A percentile compares a stretch with the other conserved stretches of the same genome.
phyloP scores from a whole-genome alignment of 2,797 vertebrate genomes.

The Aeoliscus strigatus region DNA sequence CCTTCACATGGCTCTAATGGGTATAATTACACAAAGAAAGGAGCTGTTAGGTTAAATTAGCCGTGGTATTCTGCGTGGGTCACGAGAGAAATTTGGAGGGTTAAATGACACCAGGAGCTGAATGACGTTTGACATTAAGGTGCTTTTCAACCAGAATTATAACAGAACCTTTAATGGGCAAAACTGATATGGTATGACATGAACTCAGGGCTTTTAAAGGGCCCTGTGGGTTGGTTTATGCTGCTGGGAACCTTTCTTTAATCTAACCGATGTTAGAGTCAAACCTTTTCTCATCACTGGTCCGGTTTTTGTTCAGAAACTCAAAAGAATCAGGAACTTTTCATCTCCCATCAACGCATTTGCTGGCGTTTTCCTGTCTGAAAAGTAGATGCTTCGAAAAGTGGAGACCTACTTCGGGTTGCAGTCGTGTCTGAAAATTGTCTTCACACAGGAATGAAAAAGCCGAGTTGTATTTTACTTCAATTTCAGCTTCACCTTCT shows the following conservation, averaged over 20 bases:
- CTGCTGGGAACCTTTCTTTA: too few relatives aligned
- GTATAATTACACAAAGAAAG: conserved; percentile 71
- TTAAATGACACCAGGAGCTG: conserved; percentile 66
- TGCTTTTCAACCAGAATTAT: conserved; percentile 54
- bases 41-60: conserved; percentile 68
- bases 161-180: conserved; percentile 34
- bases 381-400: conserved; percentile 47
- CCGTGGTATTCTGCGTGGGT: conserved; percentile 59
- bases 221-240: too few relatives aligned
- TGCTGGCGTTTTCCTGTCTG: too few relatives aligned
- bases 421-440: conserved; percentile 38
- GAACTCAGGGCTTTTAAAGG: too few relatives aligned
- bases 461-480: too few relatives aligned
- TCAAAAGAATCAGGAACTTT: too few relatives aligned
- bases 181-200: conserved; percentile 39
- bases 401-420: conserved; percentile 38
- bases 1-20: conserved; percentile 63
- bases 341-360: too few relatives aligned
- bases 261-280: too few relatives aligned
- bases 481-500: background rate
- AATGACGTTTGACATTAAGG: conserved; percentile 56
- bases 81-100: conserved; percentile 66
- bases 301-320: too few relatives aligned
- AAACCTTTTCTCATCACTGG: too few relatives aligned
- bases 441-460: too few relatives aligned